A percentile compares a stretch with the other conserved stretches of the same genome.
phyloP scores from a whole-genome alignment of 2,888 invertebrate genomes.

The Protonemura montana region DNA sequence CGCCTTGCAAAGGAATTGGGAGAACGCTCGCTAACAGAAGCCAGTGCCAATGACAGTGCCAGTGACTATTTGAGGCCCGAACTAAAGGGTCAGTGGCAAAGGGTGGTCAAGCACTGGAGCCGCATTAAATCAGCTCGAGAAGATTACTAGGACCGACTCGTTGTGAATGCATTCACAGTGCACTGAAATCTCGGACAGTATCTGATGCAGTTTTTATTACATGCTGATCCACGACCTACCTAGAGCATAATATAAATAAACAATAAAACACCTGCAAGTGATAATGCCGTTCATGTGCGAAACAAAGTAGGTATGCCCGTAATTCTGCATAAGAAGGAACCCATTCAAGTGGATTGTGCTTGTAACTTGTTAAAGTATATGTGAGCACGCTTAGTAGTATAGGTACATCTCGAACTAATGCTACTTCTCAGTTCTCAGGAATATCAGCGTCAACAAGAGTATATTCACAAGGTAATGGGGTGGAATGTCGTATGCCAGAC shows the following conservation, averaged over 20 bases:
- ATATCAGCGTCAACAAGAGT: slow-evolving; percentile 2
- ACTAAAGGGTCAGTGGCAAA: too few relatives aligned
- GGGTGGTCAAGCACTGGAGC: too few relatives aligned
- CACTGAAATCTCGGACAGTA: too few relatives aligned
- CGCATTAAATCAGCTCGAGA: too few relatives aligned
- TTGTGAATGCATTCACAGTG: too few relatives aligned
- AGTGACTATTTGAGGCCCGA: too few relatives aligned
- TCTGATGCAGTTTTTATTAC: too few relatives aligned
- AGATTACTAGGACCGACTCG: too few relatives aligned
- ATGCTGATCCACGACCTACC: too few relatives aligned
- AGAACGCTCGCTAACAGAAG: too few relatives aligned
- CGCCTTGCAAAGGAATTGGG: not conserved
- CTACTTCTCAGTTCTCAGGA: slow-evolving; percentile 2
- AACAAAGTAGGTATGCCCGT: not conserved
- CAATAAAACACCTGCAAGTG: not conserved
- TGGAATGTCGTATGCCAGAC: not conserved
- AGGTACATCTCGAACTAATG: not conserved
- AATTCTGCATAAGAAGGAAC: not conserved
- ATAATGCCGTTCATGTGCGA: not conserved
- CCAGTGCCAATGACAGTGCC: too few relatives aligned
- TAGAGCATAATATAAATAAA: not conserved
- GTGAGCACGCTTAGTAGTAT: not conserved
- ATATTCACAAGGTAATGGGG: not conserved
- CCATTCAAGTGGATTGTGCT: not conserved
- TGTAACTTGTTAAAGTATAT: not conserved